Evolutionary conservation across 1,140 invertebrate genomes (phyloP).

Genomic region (Drosophila orena): DNA sequence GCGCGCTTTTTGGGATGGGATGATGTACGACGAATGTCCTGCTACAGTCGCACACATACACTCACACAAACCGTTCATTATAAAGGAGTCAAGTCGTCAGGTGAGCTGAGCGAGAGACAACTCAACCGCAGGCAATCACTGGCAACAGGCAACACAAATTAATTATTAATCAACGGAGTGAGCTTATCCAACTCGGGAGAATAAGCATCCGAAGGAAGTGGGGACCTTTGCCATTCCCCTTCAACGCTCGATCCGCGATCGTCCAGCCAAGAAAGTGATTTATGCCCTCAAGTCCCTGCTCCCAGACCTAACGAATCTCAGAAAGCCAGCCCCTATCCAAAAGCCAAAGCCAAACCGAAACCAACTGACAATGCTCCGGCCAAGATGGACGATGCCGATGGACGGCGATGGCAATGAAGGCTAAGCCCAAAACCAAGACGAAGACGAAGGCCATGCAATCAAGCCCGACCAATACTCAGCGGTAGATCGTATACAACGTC

Average conservation of each 20-base stretch:
- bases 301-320: constrained; percentile 76
- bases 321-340: constrained; percentile 47
- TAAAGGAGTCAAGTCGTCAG: constrained; percentile 79
- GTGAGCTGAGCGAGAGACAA: constrained; percentile 45
- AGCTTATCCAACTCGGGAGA: background rate
- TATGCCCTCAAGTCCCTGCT: constrained; percentile 64
- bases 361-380: constrained; percentile 62
- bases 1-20: constrained; percentile 66
- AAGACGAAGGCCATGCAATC: constrained; percentile 63
- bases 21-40: constrained; percentile 80
- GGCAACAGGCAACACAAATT: constrained; percentile 77
- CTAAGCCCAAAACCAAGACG: constrained; percentile 12
- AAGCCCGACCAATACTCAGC: constrained; percentile 56
- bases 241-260: constrained; percentile 41
- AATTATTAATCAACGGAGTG: constrained; percentile 84
- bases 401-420: constrained; percentile 33
- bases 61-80: constrained; percentile 74
- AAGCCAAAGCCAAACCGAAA: constrained; percentile 11
- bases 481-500: constrained; percentile 20
- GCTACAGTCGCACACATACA: constrained; percentile 47
- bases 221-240: constrained; percentile 20
- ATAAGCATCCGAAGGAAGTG: constrained; percentile 28
- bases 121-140: constrained; percentile 55
- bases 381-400: constrained; percentile 73
- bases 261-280: constrained; percentile 63